These are phyloP conservation scores for Hyperoodon ampullatus DNA, from an alignment of 2,113 vertebrate genomes.

Conservation along the genomic window DNA sequence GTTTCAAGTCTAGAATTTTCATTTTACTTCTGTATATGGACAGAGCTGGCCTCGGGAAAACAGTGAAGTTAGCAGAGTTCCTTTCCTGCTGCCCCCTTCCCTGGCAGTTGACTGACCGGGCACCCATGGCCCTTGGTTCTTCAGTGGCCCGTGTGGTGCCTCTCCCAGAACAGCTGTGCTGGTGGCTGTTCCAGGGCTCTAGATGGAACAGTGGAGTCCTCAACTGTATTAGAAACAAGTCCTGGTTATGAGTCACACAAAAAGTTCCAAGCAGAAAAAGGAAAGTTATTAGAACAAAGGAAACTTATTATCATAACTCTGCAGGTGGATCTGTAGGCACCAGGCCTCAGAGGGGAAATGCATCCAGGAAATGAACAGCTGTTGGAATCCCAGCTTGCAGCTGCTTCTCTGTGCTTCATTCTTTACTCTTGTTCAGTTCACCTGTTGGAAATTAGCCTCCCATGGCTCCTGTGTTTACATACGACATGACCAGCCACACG, in stretches of 20 bases:
- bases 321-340: neutral
- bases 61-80: no score
- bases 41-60: neutral
- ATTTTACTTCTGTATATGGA: neutral
- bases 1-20: constrained; percentile 5
- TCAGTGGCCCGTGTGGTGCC: accelerated
- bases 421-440: neutral
- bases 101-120: neutral
- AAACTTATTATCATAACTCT: neutral
- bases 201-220: neutral
- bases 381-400: neutral
- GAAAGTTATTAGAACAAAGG: constrained; percentile 1
- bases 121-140: neutral
- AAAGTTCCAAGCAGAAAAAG: neutral
- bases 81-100: neutral
- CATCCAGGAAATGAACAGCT: neutral
- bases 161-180: neutral
- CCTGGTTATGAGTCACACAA: neutral
- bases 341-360: neutral
- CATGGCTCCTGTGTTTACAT: neutral
- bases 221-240: neutral
- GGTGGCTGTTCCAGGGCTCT: neutral
- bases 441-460: neutral
- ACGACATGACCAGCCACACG: accelerated
- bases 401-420: neutral